Conservation (phyloP, 2,888 invertebrate species). For the Drosophila neutralis region DNA sequence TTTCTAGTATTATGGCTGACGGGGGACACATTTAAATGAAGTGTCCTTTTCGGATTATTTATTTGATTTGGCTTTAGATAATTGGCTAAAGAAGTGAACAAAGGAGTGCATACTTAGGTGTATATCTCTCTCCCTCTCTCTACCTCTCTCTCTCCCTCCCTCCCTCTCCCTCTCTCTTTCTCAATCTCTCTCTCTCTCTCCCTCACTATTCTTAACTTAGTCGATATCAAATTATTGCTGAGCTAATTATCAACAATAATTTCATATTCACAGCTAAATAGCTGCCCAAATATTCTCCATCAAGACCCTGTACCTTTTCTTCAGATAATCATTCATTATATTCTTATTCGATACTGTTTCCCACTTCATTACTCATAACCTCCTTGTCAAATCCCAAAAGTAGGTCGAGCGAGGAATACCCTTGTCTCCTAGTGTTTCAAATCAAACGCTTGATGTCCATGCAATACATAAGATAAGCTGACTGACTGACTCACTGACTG, state of each 20-base stretch:
- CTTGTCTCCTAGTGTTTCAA: neutral
- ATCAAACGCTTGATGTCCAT: neutral
- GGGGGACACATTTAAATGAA: neutral
- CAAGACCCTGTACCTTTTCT: neutral
- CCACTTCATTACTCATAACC: neutral
- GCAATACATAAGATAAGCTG: neutral
- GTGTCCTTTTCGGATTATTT: neutral
- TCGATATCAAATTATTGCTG: neutral
- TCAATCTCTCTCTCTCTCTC: no score
- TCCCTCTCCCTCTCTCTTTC: no score
- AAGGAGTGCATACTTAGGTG: neutral
- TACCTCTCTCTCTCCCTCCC: no score
- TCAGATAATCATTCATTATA: neutral
- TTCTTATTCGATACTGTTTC: neutral
- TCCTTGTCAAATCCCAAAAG: neutral
- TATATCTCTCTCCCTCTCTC: neutral
- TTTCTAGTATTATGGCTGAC: neutral
- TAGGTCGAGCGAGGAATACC: conserved; percentile 6
- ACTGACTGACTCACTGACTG: no score
- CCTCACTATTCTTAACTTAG: neutral
- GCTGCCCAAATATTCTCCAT: neutral
- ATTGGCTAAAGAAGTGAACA: neutral
- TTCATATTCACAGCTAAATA: neutral
- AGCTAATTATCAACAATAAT: neutral
- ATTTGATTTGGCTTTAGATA: neutral